Evolutionary conservation across 2,797 vertebrate genomes (phyloP).

Genomic region (Chloroceryle amazona): DNA sequence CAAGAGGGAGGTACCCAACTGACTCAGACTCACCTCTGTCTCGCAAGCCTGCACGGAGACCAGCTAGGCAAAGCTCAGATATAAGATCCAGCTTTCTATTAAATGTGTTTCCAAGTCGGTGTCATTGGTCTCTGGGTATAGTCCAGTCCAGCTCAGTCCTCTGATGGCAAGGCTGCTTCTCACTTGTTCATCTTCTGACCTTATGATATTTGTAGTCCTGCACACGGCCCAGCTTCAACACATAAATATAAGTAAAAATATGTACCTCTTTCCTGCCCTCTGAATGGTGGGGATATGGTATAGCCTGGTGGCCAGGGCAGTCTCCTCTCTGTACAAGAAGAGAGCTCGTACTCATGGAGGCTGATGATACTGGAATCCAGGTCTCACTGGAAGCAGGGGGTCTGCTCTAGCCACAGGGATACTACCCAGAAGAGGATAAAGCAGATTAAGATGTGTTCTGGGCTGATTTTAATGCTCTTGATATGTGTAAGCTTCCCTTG

Average conservation of each 20-base stretch:
- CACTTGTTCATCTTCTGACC: not conserved
- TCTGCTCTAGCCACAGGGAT: not conserved
- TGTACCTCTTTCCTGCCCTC: not conserved
- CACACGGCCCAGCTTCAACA: not conserved
- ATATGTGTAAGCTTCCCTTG: not conserved
- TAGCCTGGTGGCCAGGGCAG: not conserved
- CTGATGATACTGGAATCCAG: not conserved
- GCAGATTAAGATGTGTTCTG: not conserved
- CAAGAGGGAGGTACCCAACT: not conserved
- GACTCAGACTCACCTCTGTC: not conserved
- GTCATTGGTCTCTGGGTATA: not conserved
- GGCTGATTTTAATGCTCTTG: not conserved
- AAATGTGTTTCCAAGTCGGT: not conserved
- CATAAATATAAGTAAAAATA: not conserved
- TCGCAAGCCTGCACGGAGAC: fast-evolving
- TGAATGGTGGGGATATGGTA: not conserved
- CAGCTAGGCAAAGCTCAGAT: not conserved
- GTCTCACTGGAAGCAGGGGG: not conserved
- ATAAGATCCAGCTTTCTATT: not conserved
- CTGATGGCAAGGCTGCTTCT: not conserved
- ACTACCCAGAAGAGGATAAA: not conserved
- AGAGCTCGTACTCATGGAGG: fast-evolving
- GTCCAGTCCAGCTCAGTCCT: not conserved
- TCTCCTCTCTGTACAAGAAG: not conserved
- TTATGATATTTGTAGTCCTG: not conserved